phyloP scores from a whole-genome alignment of 2,888 invertebrate genomes.

The Ypsolopha sequella region DNA sequence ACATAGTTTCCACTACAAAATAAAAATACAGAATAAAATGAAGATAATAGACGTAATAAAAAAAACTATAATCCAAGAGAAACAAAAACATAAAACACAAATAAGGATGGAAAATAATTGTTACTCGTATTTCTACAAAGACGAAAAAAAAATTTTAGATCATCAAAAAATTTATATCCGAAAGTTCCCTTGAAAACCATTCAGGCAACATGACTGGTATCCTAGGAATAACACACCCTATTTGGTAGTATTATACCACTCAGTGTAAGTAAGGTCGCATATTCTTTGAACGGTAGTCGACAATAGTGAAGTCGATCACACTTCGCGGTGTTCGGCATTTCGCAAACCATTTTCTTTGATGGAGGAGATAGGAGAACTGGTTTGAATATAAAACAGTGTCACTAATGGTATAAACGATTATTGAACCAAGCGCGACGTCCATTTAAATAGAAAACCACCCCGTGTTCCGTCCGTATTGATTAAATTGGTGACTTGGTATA shows the following conservation, averaged over 20 bases:
- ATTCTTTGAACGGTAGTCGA: slow-evolving; percentile 11
- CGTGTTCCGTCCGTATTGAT: no score
- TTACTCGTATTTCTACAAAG: no score
- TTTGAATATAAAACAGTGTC: slow-evolving; percentile 33
- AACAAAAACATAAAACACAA: no score
- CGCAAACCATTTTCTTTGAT: slow-evolving; percentile 21
- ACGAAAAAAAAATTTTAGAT: background rate
- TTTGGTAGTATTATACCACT: background rate
- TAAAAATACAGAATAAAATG: no score
- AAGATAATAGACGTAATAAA: no score
- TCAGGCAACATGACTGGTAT: no score
- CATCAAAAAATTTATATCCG: background rate
- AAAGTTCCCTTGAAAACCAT: background rate
- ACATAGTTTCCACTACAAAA: no score
- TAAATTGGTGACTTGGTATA: no score
- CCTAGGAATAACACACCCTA: background rate
- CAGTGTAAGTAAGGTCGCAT: slow-evolving; percentile 5
- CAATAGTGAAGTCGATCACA: slow-evolving; percentile 13
- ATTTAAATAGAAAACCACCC: background rate
- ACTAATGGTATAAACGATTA: slow-evolving; percentile 41
- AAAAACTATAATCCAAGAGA: no score
- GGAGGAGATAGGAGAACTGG: slow-evolving; percentile 13
- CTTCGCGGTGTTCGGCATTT: slow-evolving; percentile 17
- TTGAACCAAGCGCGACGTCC: slow-evolving; percentile 15
- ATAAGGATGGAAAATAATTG: background rate